Conservation (phyloP, 2,113 vertebrate genomes). For the Vanacampus margaritifer region DNA sequence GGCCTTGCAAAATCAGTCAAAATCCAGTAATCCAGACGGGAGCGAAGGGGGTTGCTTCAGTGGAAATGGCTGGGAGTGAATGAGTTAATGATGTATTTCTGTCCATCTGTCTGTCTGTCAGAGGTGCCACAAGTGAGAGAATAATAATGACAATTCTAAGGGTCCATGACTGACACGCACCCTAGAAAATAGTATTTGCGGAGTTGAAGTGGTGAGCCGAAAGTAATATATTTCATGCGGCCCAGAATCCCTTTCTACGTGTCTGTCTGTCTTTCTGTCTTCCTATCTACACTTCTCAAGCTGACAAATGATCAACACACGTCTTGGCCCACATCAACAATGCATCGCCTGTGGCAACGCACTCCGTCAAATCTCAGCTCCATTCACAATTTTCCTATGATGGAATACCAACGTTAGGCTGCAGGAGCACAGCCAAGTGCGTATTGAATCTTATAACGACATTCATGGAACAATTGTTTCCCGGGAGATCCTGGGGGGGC, state of each 20-base stretch:
- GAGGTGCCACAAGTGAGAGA: no score
- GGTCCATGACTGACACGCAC: not conserved
- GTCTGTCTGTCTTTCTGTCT: not conserved
- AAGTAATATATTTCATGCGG: no score
- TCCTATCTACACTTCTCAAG: not conserved
- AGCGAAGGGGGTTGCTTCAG: no score
- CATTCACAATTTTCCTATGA: slow-evolving; percentile 55
- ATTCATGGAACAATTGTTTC: slow-evolving; percentile 58
- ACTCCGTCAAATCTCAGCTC: slow-evolving; percentile 31
- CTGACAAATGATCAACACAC: not conserved
- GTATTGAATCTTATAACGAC: slow-evolving; percentile 53
- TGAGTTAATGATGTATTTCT: no score
- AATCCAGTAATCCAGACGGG: no score
- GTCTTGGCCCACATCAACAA: slow-evolving; percentile 27
- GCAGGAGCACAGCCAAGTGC: slow-evolving; percentile 47
- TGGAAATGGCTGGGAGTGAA: no score
- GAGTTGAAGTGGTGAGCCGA: not conserved
- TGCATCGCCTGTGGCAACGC: slow-evolving; percentile 22
- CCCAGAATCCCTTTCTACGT: no score
- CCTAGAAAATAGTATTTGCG: not conserved
- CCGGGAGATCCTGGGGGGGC: slow-evolving; percentile 26
- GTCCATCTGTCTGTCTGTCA: not conserved
- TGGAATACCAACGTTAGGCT: slow-evolving; percentile 32
- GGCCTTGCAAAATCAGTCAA: no score
- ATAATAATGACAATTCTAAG: not conserved